A percentile compares a stretch with the other conserved stretches of the same genome.
Conservation (phyloP, 2,888 invertebrate genomes). For the Seira musarum region DNA sequence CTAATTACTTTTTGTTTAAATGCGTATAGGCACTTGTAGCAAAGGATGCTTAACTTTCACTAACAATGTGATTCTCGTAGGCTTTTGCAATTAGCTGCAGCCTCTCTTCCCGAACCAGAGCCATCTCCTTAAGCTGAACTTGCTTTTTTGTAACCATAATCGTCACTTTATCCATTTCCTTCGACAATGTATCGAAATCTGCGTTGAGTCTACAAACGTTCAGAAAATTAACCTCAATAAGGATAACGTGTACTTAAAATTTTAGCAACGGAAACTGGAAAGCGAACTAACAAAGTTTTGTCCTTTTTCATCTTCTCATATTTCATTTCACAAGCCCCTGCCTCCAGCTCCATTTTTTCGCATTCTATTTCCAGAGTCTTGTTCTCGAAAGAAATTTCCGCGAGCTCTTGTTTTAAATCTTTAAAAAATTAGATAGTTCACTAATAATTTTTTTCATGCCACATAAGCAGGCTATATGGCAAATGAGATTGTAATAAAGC, state of each 20-base stretch:
- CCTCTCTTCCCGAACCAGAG: background rate
- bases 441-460: too few relatives aligned
- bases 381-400: background rate
- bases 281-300: constrained; percentile 11
- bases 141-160: background rate
- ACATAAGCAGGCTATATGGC: background rate
- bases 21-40: too few relatives aligned
- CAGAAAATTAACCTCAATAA: background rate
- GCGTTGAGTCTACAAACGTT: constrained; percentile 6
- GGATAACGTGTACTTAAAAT: background rate
- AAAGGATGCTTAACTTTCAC: too few relatives aligned
- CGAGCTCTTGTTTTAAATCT: constrained; percentile 9
- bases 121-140: background rate
- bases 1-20: too few relatives aligned
- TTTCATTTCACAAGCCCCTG: background rate
- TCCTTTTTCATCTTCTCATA: constrained; percentile 22
- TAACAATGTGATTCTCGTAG: background rate
- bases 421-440: too few relatives aligned
- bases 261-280: too few relatives aligned
- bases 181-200: constrained; percentile 1
- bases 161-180: constrained; percentile 17
- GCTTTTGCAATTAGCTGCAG: background rate
- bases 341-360: constrained; percentile 25
- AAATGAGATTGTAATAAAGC: background rate
- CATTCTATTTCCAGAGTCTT: constrained; percentile 7